Base-by-base conservation (phyloP, 2,797 vertebrate species). In the Ctenopoma kingsleyae region DNA sequence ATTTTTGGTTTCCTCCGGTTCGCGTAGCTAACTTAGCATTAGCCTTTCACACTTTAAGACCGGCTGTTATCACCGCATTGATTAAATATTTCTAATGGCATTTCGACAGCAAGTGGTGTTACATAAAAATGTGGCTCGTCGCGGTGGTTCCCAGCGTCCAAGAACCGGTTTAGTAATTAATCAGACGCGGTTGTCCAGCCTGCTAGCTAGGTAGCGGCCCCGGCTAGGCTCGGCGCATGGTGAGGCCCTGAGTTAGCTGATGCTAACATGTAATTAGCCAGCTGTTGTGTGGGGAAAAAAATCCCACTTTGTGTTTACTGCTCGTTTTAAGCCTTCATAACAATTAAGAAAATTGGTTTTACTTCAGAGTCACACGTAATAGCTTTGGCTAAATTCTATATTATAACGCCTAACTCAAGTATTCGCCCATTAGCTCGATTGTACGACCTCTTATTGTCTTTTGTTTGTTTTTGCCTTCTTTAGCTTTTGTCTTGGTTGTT, bases 201-300 rank as follows among this genome's bases (percentile, higher is more conserved):
- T 32, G 12, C 3, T 38, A 16, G 38, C 15, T 40, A 36, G 9
- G 5, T 36, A 2, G 75, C 32, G 35, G 87, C 83, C 86, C 87
- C 53, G 7, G 82, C 83, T 83, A 83, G 19, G 43, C 71, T 60
- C 52, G 55, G 62, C 88, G 90, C 90, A 88, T 92, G 91, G 91
- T 56, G 43, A 84, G 90, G 90, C 76, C 91, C 59, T 1, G 15
- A 53, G 49, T 71, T 77, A 84, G 64, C 82, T 13, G 0, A 5
- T 19, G 87, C 87, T 86, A 86, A 81, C 69, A 38, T 58, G 27
- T 16, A 40, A 36, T 71, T 74, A 77, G 71, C 78, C 44, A 15
- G 40, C 11, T 51, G 44, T 6, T 32, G 16, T 12, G 23, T 10
- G 11, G 8, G 5, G 2, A 17, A 17, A 44, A 40, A 10, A 13